A percentile compares a stretch with the other conserved stretches of the same genome.
Conservation (phyloP, 2,113 vertebrate genomes). For the Euleptes europaea region DNA sequence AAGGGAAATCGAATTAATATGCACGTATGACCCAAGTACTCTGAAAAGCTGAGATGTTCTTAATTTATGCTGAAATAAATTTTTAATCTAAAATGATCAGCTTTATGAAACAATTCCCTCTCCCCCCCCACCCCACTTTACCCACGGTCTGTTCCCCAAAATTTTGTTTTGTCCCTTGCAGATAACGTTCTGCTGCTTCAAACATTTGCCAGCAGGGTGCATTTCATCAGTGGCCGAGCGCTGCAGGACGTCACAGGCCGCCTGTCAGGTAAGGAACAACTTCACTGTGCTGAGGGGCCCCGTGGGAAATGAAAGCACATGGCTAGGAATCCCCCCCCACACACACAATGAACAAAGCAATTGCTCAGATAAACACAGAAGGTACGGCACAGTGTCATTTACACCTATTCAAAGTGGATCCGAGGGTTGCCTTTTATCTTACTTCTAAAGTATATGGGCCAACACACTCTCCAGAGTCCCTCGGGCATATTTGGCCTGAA, state of each 20-base stretch:
- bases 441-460: background rate
- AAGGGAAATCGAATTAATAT: background rate
- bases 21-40: background rate
- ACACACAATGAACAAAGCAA: background rate
- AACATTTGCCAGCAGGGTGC: constrained; percentile 46
- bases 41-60: background rate
- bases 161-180: constrained; percentile 55
- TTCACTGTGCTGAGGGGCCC: background rate
- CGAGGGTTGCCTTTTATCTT: background rate
- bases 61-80: background rate
- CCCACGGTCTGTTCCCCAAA: background rate
- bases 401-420: background rate
- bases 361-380: background rate
- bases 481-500: background rate
- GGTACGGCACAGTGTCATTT: background rate
- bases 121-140: background rate
- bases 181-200: constrained; percentile 70
- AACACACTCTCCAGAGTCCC: background rate
- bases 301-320: background rate
- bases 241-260: constrained; percentile 61
- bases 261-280: constrained; percentile 63
- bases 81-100: background rate
- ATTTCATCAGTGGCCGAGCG: constrained; percentile 60
- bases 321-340: background rate
- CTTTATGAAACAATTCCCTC: background rate